These are phyloP conservation scores for Agonum fuliginosum DNA, from an alignment of 2,888 invertebrate species.

Conservation along the genomic window DNA sequence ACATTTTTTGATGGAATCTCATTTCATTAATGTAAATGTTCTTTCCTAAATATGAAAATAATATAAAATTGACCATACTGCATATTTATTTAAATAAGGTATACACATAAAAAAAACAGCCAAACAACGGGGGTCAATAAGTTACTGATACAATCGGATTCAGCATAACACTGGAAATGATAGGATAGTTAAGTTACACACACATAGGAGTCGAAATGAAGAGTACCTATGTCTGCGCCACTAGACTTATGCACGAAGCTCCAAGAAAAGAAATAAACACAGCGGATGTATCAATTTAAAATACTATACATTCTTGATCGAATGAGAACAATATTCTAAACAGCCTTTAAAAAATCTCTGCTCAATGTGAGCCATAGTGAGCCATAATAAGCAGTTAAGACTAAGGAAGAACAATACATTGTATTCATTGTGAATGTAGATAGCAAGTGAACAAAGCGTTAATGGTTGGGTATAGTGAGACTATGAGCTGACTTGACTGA, in stretches of 20 bases:
- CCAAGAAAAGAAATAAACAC: constrained; percentile 42
- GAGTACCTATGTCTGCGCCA: constrained; percentile 22
- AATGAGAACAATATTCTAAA: constrained; percentile 63
- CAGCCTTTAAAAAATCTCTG: constrained; percentile 67
- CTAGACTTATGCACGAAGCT: constrained; percentile 26
- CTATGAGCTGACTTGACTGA: constrained; percentile 52
- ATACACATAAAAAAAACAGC: constrained; percentile 64
- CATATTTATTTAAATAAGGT: constrained; percentile 69
- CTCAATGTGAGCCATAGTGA: constrained; percentile 69
- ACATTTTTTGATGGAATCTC: constrained; percentile 66
- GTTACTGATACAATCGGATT: constrained; percentile 54
- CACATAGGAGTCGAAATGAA: not conserved
- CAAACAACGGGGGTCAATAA: constrained; percentile 44
- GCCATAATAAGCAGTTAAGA: constrained; percentile 64
- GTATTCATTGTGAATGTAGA: constrained; percentile 66
- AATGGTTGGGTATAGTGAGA: constrained; percentile 55
- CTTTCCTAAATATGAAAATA: constrained; percentile 59
- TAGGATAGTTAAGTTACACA: constrained; percentile 5
- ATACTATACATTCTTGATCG: constrained; percentile 49
- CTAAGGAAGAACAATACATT: constrained; percentile 70
- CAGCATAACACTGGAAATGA: constrained; percentile 37
- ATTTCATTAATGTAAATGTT: constrained; percentile 63
- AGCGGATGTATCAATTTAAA: constrained; percentile 51
- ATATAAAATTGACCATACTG: constrained; percentile 68
- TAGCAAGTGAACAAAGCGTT: constrained; percentile 66